phyloP scores from a whole-genome alignment of 1,140 invertebrate genomes.

The Ostrea edulis region DNA sequence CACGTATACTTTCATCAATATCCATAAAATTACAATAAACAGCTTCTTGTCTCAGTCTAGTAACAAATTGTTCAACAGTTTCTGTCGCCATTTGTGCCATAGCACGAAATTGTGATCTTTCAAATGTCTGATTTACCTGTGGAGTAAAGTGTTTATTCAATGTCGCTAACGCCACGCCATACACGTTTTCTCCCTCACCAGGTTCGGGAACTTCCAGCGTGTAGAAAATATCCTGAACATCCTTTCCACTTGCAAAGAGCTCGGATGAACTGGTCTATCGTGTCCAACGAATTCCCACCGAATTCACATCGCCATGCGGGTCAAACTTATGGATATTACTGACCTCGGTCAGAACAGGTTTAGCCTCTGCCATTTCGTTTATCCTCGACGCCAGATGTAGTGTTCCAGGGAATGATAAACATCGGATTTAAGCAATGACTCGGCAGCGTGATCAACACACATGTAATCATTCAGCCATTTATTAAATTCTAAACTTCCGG shows the following conservation, averaged over 20 bases:
- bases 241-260: slow-evolving; percentile 51
- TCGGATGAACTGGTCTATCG: slow-evolving; percentile 47
- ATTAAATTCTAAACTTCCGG: too few species aligned
- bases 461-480: too few species aligned
- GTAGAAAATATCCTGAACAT: slow-evolving; percentile 60
- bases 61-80: slow-evolving; percentile 55
- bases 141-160: slow-evolving; percentile 53
- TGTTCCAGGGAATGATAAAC: too few species aligned
- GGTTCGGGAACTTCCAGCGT: slow-evolving; percentile 34
- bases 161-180: slow-evolving; percentile 33
- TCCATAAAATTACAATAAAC: slow-evolving; percentile 54
- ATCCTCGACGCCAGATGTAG: too few species aligned
- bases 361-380: too few species aligned
- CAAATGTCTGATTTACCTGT: slow-evolving; percentile 47
- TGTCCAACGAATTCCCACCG: slow-evolving; percentile 35
- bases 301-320: background rate
- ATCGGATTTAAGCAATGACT: too few species aligned
- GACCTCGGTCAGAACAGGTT: too few species aligned
- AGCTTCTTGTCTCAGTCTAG: slow-evolving; percentile 49
- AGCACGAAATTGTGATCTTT: slow-evolving; percentile 43
- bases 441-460: too few species aligned
- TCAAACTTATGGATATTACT: too few species aligned
- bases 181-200: slow-evolving; percentile 48
- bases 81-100: slow-evolving; percentile 48
- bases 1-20: slow-evolving; percentile 52